Percentiles rank a stretch among this genome's conserved stretches.
These are phyloP conservation scores for Thecophora atra DNA, from an alignment of 2,888 invertebrate species.

Conservation along the genomic window DNA sequence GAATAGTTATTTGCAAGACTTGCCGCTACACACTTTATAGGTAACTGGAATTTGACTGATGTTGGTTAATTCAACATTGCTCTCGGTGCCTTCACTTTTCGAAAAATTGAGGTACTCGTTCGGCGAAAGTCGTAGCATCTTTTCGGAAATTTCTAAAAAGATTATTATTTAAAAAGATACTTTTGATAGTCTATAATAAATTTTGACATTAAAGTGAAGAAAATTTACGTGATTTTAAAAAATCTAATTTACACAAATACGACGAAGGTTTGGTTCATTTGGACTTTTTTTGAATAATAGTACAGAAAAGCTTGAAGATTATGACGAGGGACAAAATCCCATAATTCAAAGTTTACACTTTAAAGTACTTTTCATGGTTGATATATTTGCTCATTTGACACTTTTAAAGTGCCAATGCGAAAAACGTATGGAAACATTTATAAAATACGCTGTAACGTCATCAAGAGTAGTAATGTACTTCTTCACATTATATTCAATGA, in stretches of 20 bases:
- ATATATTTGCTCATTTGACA: no score
- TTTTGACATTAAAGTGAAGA: slow-evolving; percentile 25
- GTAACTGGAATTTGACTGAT: slow-evolving; percentile 72
- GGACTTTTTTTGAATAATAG: no score
- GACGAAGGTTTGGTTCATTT: no score
- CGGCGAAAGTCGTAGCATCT: slow-evolving; percentile 73
- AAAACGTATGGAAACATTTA: no score
- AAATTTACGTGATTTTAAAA: slow-evolving; percentile 18
- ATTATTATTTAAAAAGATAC: slow-evolving; percentile 30
- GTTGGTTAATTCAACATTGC: slow-evolving; percentile 77
- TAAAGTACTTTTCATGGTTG: no score
- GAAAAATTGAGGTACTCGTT: slow-evolving; percentile 77
- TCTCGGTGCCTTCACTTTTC: slow-evolving; percentile 67
- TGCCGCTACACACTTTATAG: slow-evolving; percentile 71
- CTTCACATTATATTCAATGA: no score
- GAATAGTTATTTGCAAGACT: background rate
- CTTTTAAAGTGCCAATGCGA: no score
- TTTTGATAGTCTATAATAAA: slow-evolving; percentile 13
- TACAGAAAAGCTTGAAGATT: no score
- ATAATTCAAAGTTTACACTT: no score
- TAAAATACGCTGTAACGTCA: no score
- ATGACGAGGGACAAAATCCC: no score
- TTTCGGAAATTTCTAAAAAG: slow-evolving; percentile 59
- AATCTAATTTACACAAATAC: slow-evolving; percentile 17
- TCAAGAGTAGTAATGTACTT: no score